A percentile compares a stretch with the other conserved stretches of the same genome.
Evolutionary conservation across 2,113 vertebrate species (phyloP).

Genomic region (Callipepla squamata): DNA sequence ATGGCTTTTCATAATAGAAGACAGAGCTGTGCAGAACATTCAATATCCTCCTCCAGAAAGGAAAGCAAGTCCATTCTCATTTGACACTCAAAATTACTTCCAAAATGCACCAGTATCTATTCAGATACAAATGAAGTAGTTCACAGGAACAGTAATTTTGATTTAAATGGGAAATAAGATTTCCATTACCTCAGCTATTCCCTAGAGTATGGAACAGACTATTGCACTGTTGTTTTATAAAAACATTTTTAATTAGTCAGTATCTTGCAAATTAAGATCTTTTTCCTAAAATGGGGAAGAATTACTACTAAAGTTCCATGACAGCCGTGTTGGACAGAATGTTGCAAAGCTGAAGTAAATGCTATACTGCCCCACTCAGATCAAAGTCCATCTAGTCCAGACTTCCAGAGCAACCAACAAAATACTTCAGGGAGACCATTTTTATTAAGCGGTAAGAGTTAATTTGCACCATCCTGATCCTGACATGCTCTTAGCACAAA

Average conservation of each 20-base stretch:
- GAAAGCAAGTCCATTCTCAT: background rate
- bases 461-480: background rate
- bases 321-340: background rate
- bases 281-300: background rate
- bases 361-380: background rate
- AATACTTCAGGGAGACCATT: slow-evolving; percentile 8
- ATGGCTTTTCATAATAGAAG: background rate
- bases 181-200: background rate
- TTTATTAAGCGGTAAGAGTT: slow-evolving; percentile 41
- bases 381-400: slow-evolving; percentile 27
- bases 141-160: background rate
- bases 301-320: background rate
- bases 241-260: background rate
- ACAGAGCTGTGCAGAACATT: background rate
- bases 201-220: background rate
- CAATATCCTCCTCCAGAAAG: background rate
- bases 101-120: background rate
- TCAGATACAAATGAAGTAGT: background rate
- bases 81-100: background rate
- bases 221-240: background rate
- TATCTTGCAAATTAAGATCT: background rate
- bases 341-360: background rate
- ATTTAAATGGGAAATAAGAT: background rate
- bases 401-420: background rate
- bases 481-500: slow-evolving; percentile 17